A percentile compares a stretch with the other conserved stretches of the same genome.
Evolutionary conservation across 2,888 invertebrate genomes (phyloP).

Genomic region (Sthenelais limicola): DNA sequence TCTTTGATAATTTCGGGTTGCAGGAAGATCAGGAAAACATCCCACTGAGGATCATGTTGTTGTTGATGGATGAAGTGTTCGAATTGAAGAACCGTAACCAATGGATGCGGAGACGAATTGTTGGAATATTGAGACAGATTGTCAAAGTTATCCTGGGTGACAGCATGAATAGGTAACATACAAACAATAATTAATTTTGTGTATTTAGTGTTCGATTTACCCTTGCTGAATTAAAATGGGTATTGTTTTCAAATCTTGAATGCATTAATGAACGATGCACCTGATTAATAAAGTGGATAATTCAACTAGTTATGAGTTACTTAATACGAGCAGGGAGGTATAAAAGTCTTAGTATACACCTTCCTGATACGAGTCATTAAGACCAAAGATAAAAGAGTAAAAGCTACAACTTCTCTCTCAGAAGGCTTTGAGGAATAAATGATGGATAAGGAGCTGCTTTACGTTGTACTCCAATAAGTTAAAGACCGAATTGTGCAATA

Average conservation of each 20-base stretch:
- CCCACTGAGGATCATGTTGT: conserved; percentile 84
- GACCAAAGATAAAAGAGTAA: no score
- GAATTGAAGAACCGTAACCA: conserved; percentile 86
- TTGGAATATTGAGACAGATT: conserved; percentile 83
- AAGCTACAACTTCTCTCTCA: no score
- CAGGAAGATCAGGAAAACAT: conserved; percentile 79
- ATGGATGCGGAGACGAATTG: conserved; percentile 84
- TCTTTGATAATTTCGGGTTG: no score
- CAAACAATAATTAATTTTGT: not conserved
- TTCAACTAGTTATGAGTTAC: no score
- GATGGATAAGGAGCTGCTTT: no score
- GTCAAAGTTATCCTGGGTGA: conserved; percentile 87
- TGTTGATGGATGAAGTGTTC: conserved; percentile 89
- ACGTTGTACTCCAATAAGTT: no score
- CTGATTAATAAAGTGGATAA: not conserved
- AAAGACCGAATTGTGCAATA: no score
- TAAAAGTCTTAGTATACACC: no score
- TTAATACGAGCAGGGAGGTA: no score
- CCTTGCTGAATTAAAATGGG: not conserved
- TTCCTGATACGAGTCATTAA: no score
- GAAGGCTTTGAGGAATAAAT: no score
- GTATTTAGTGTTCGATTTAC: not conserved
- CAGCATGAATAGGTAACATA: conserved; percentile 79
- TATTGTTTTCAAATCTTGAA: not conserved
- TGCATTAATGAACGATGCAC: not conserved